Evolutionary conservation across 2,113 vertebrate genomes (phyloP).

Genomic region (Syrrhaptes paradoxus): DNA sequence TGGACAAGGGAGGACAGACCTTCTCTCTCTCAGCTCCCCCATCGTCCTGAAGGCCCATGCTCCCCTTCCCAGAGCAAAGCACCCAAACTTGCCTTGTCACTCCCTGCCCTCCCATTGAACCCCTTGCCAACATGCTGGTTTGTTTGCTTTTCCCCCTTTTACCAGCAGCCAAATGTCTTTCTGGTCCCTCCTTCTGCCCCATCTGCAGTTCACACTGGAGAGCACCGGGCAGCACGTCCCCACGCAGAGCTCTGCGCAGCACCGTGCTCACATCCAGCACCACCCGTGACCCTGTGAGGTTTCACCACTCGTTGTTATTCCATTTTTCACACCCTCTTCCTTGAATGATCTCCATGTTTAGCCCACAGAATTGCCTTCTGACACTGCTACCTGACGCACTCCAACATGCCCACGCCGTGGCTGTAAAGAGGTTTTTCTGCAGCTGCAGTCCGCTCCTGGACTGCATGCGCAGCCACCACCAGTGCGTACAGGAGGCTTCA

Average conservation of each 20-base stretch:
- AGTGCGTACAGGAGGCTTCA: not conserved
- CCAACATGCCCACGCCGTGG: rapidly evolving
- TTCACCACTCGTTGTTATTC: not conserved
- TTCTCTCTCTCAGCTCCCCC: not conserved
- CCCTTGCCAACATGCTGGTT: not conserved
- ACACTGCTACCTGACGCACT: rapidly evolving
- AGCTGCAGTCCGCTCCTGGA: not conserved
- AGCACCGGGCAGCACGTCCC: not conserved
- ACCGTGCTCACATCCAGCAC: not conserved
- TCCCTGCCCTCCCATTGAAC: not conserved
- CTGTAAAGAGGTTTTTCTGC: not conserved
- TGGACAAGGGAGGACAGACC: too few species aligned
- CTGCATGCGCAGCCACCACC: not conserved
- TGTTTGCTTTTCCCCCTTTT: not conserved
- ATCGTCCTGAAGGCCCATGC: not conserved
- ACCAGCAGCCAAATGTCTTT: not conserved
- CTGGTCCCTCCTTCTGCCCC: not conserved
- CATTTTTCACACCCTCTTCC: not conserved
- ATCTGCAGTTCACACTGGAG: not conserved
- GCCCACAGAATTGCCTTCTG: not conserved
- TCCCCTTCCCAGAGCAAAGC: not conserved
- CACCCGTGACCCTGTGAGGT: not conserved
- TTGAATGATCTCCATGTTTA: not conserved
- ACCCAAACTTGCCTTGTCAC: not conserved
- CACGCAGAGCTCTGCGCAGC: not conserved